Percentiles rank a stretch among this genome's conserved stretches.
These are phyloP conservation scores for Lophura nycthemera DNA, from an alignment of 2,113 vertebrate genomes.

Conservation along the genomic window DNA sequence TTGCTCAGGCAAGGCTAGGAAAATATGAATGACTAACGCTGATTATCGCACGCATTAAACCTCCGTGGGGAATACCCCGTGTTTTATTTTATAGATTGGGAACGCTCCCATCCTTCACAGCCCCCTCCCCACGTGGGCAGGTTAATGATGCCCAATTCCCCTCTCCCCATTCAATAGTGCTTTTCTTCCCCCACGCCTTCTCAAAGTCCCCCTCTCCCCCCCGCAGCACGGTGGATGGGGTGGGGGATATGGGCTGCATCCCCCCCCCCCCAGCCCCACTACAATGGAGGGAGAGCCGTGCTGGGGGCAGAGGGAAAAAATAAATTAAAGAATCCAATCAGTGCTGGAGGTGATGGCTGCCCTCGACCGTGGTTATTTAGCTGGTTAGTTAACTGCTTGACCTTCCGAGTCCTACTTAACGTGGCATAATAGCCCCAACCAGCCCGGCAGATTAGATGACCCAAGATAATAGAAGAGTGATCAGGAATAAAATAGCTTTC, in stretches of 20 bases:
- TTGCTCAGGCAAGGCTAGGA: slow-evolving; percentile 75
- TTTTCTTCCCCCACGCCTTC: not conserved
- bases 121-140: not conserved
- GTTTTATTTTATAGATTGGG: not conserved
- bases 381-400: slow-evolving; percentile 72
- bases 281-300: not conserved
- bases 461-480: slow-evolving; percentile 72
- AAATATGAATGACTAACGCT: slow-evolving; percentile 76
- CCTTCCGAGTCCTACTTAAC: slow-evolving; percentile 79
- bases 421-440: slow-evolving; percentile 74
- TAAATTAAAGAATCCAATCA: not conserved
- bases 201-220: too few relatives aligned
- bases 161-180: not conserved
- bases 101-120: not conserved
- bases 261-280: not conserved
- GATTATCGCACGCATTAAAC: slow-evolving; percentile 67
- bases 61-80: slow-evolving; percentile 57
- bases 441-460: slow-evolving; percentile 78
- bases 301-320: not conserved
- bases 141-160: slow-evolving; percentile 3
- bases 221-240: not conserved
- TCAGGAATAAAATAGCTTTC: slow-evolving; percentile 74
- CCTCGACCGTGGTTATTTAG: slow-evolving; percentile 27
- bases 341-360: not conserved
- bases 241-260: not conserved